Evolutionary conservation across 2,888 invertebrate species (phyloP).

Genomic region (Apodemia duryi): DNA sequence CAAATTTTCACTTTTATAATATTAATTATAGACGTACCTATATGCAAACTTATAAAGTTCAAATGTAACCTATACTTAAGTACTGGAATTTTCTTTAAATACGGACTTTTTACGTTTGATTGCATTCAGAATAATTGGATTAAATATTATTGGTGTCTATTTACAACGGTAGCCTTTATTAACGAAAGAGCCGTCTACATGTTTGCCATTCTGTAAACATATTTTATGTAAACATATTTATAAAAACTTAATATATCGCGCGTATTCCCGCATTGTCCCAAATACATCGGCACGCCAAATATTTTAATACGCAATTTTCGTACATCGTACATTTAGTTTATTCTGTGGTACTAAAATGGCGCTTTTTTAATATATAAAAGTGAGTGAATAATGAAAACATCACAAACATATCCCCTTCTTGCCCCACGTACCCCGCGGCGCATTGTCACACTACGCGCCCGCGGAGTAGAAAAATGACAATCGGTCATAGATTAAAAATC

Average conservation of each 20-base stretch:
- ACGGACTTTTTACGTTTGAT: too few species aligned
- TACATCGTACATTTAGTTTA: slow-evolving; percentile 6
- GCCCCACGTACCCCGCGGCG: slow-evolving; percentile 41
- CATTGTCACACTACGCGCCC: slow-evolving; percentile 65
- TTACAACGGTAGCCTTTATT: too few species aligned
- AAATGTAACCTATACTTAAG: too few species aligned
- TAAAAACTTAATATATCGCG: not conserved
- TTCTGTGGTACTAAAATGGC: slow-evolving; percentile 3
- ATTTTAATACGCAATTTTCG: not conserved
- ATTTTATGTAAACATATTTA: not conserved
- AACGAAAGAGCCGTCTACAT: not conserved
- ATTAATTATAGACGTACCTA: too few species aligned
- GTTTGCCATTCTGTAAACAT: not conserved
- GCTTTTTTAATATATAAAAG: slow-evolving; percentile 36
- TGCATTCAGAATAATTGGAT: too few species aligned
- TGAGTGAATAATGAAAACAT: slow-evolving; percentile 73
- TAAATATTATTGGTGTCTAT: too few species aligned
- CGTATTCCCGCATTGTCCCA: not conserved
- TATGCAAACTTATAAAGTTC: too few species aligned
- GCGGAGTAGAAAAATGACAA: slow-evolving; percentile 58
- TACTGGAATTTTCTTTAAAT: too few species aligned
- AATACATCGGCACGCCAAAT: not conserved
- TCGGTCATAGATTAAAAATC: slow-evolving; percentile 40
- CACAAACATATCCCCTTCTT: slow-evolving; percentile 45
- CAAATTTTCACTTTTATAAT: too few species aligned